phyloP scores from a whole-genome alignment of 2,113 vertebrate genomes.

The Lepus timidus region DNA sequence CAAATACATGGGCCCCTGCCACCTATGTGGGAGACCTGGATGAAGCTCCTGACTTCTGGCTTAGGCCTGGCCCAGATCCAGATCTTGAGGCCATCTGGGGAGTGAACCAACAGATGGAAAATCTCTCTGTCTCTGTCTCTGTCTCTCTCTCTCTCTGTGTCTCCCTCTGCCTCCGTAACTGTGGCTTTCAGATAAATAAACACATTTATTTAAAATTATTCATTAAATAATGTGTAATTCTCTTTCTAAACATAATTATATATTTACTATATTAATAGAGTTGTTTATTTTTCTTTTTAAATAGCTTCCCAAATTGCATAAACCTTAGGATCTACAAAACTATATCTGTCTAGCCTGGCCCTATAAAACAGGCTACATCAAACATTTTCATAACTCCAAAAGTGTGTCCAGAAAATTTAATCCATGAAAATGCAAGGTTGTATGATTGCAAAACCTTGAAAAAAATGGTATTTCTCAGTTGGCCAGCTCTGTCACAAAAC shows the following conservation, averaged over 20 bases:
- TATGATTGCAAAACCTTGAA: slow-evolving; percentile 7
- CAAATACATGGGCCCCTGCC: too few species aligned
- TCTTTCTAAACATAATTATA: not conserved
- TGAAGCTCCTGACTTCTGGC: too few species aligned
- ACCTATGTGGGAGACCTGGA: too few species aligned
- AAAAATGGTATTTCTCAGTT: not conserved
- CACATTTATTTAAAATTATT: slow-evolving; percentile 1
- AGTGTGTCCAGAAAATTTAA: slow-evolving; percentile 24
- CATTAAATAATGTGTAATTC: not conserved
- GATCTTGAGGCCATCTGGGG: too few species aligned
- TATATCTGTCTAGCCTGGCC: not conserved
- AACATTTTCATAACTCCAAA: not conserved
- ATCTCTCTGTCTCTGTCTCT: too few species aligned
- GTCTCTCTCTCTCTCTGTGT: too few species aligned
- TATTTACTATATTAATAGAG: slow-evolving; percentile 34
- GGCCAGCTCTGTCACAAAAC: not conserved
- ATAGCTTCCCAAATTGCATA: not conserved
- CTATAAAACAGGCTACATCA: not conserved
- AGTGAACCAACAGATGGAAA: too few species aligned
- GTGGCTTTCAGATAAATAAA: too few species aligned
- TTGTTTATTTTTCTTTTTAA: not conserved
- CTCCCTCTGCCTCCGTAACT: too few species aligned
- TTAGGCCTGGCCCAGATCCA: too few species aligned
- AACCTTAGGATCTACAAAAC: not conserved
- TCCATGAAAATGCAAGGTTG: not conserved